Percentiles rank a stretch among this genome's conserved stretches.
phyloP scores from a whole-genome alignment of 2,113 vertebrate species.

The Marcusenius ussheri region DNA sequence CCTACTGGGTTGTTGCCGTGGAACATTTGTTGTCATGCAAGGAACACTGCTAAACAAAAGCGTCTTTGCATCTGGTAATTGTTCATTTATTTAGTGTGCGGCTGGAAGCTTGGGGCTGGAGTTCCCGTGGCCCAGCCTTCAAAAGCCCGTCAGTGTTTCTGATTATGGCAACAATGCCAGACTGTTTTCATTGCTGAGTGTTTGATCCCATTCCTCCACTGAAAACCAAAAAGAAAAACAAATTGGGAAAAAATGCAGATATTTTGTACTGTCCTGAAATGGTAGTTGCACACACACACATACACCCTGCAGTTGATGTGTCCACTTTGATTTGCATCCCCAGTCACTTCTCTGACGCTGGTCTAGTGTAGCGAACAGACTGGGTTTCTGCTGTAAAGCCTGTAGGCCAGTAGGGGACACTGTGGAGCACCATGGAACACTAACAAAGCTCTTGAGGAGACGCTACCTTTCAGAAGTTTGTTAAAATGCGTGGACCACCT shows the following conservation, averaged over 20 bases:
- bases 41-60: slow-evolving; percentile 39
- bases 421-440: neutral
- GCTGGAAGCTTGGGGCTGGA: neutral
- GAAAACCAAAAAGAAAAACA: slow-evolving; percentile 26
- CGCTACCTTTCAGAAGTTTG: neutral
- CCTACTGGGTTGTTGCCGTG: slow-evolving; percentile 40
- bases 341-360: neutral
- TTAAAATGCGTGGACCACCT: neutral
- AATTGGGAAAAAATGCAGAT: slow-evolving; percentile 31
- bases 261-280: slow-evolving; percentile 5
- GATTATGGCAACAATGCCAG: slow-evolving; percentile 55
- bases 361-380: neutral
- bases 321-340: neutral
- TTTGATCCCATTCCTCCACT: slow-evolving; percentile 19
- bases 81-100: slow-evolving; percentile 40
- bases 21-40: slow-evolving; percentile 39
- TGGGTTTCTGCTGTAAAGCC: neutral
- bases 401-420: neutral
- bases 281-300: neutral
- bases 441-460: neutral
- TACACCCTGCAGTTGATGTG: neutral
- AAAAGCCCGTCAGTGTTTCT: slow-evolving; percentile 40
- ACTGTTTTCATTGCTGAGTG: slow-evolving; percentile 45
- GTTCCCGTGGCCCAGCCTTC: neutral
- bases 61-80: slow-evolving; percentile 36